phyloP scores from a whole-genome alignment of 92 coral and sea anemone genomes.

The Paragorgia papillata region DNA sequence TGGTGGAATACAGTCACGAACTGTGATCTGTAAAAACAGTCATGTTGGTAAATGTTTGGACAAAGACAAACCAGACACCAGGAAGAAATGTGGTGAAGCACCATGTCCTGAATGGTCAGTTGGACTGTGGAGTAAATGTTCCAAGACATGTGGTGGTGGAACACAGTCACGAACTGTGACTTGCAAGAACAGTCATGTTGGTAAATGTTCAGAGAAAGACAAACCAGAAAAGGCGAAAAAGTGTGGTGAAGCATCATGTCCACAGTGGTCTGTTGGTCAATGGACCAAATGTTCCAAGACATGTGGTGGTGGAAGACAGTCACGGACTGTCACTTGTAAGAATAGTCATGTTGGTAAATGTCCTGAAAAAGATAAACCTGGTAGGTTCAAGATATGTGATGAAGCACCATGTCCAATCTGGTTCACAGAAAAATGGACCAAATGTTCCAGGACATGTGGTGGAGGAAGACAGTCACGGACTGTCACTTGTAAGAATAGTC shows the following conservation, averaged over 20 bases:
- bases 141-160: conserved; percentile 67
- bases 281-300: conserved; percentile 61
- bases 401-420: conserved; percentile 45
- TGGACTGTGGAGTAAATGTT: conserved; percentile 69
- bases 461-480: conserved; percentile 47
- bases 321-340: conserved; percentile 61
- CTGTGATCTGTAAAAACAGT: conserved; percentile 45
- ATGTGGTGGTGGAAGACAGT: conserved; percentile 70
- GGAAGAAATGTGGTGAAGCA: conserved; percentile 3
- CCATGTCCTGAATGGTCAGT: conserved; percentile 44
- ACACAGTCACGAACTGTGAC: conserved; percentile 48
- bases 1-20: conserved; percentile 37
- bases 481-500: conserved; percentile 38
- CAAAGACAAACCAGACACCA: neutral
- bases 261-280: conserved; percentile 40
- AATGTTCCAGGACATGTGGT: conserved; percentile 55
- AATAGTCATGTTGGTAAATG: conserved; percentile 54
- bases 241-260: conserved; percentile 54
- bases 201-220: conserved; percentile 10
- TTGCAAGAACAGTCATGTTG: conserved; percentile 50
- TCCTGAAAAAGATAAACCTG: conserved; percentile 4
- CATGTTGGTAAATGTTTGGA: conserved; percentile 26
- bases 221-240: conserved; percentile 16
- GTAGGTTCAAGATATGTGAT: conserved; percentile 22
- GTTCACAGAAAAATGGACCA: conserved; percentile 29